Percentiles rank a stretch among this genome's conserved stretches.
Evolutionary conservation across 2,888 invertebrate species (phyloP).

Genomic region (Apotomis betuletana): DNA sequence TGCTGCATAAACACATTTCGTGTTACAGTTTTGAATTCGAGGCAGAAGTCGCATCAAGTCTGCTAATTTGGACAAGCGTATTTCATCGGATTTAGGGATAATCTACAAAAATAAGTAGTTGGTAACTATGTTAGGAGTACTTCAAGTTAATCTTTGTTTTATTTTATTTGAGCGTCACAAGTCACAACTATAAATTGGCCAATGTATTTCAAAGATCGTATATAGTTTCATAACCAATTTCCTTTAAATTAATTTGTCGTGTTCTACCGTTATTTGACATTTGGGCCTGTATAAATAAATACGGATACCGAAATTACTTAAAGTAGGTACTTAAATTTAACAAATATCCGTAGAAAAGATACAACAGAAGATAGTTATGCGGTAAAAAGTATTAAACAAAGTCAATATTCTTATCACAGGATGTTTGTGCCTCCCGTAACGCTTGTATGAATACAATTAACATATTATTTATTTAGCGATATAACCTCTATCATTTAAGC

Average conservation of each 20-base stretch:
- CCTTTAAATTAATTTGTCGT: no score
- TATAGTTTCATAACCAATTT: no score
- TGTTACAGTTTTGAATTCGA: slow-evolving; percentile 21
- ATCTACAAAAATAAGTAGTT: no score
- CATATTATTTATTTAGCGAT: slow-evolving; percentile 11
- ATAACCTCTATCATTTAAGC: slow-evolving; percentile 1
- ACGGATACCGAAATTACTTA: not conserved
- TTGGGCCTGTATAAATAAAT: no score
- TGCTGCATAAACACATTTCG: slow-evolving; percentile 17
- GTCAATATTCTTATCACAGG: slow-evolving; percentile 31
- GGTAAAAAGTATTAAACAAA: slow-evolving; percentile 3
- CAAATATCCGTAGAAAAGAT: not conserved
- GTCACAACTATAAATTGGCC: no score
- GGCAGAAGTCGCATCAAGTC: not conserved
- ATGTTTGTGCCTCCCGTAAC: slow-evolving; percentile 24
- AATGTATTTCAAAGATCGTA: no score
- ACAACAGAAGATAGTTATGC: no score
- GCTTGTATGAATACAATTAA: slow-evolving; percentile 13
- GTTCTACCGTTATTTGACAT: no score
- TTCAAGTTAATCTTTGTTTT: no score
- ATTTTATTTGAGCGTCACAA: no score
- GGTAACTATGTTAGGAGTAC: no score
- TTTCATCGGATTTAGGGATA: not conserved
- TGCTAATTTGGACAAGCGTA: not conserved
- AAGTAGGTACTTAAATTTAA: not conserved